Evolutionary conservation across 2,888 invertebrate species (phyloP), one percentile per base, ranked within the genome.

Genomic region (Mesodorylaimus sp.): DNA sequence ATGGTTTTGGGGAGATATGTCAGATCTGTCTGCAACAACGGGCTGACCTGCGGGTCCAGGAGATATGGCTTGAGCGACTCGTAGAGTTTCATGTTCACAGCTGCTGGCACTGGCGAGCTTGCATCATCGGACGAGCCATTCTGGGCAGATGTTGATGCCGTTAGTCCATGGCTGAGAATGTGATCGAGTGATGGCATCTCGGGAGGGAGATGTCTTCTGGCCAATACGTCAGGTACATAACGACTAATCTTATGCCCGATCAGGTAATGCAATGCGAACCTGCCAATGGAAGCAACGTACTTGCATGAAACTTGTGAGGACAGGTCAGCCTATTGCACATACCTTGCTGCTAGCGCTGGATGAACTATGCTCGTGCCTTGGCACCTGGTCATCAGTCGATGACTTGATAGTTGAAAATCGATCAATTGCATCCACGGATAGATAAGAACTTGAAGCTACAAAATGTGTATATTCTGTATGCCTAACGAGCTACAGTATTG

Each of bases 1-100:
- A 66, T 65, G 1, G 67, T 59, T 29, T 60, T 57, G 1, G 69
- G 65, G 32, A 66, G 53, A 10, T 57, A 60, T 5, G 53, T 50
- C 13, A 65, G 51, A 49, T 64, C 57, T 3, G 45, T 54, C 3
- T 60, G 55, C 60, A 69, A 61, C 56, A 68, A 59, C 5, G 69
- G 69, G 26, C 64, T 61, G 39, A 67, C 64, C 43, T 59, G 60
- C 1, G 63, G 62, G 53, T 65, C 58, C 19, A 53, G 47, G 5
- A 64, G 50, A 51, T 56, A 56, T 2, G 52, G 55, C 25, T 55
- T 54, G 45, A 60, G 50, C 5, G 41, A 39, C 5, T 39, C 21
- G 10, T 10, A 5, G 5, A 19, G 41, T 5, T 5, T n/a, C n/a
- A n/a, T n/a, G n/a, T n/a, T n/a, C n/a, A n/a, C n/a, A n/a, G n/a